Evolutionary conservation across 1,140 invertebrate species (phyloP).

Genomic region (Saxidomus purpurata): DNA sequence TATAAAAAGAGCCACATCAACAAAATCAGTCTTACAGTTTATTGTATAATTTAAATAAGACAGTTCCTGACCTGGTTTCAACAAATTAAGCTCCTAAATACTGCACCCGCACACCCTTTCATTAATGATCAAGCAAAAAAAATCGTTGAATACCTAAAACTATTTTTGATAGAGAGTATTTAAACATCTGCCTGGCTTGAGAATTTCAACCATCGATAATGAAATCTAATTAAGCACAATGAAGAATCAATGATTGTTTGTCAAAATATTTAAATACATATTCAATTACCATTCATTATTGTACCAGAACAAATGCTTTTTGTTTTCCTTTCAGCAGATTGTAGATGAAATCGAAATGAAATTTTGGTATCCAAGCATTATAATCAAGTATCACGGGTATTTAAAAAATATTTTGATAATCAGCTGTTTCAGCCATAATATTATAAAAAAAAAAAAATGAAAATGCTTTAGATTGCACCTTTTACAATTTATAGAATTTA

Average conservation of each 20-base stretch:
- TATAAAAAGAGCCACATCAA: too few species aligned
- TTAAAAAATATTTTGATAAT: not conserved
- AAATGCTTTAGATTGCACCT: too few species aligned
- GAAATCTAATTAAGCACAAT: not conserved
- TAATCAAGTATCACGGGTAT: constrained; percentile 6
- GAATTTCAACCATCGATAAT: not conserved
- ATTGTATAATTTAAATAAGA: too few species aligned
- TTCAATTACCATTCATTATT: constrained; percentile 18
- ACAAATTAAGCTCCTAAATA: too few species aligned
- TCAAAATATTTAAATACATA: not conserved
- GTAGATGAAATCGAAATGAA: not conserved
- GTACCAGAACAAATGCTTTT: not conserved
- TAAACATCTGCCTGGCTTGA: not conserved
- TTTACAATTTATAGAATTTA: too few species aligned
- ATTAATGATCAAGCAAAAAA: too few species aligned
- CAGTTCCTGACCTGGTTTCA: too few species aligned
- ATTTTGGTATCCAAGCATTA: not conserved
- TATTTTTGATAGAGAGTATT: not conserved
- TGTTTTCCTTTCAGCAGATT: not conserved
- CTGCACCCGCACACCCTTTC: too few species aligned
- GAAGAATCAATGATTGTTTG: constrained; percentile 3
- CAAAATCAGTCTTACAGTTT: too few species aligned
- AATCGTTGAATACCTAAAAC: not conserved
- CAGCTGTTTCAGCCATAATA: not conserved
- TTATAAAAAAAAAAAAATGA: too few species aligned